These are phyloP conservation scores for Stramonita haemastoma DNA, from an alignment of 2,888 invertebrate species.

Conservation along the genomic window DNA sequence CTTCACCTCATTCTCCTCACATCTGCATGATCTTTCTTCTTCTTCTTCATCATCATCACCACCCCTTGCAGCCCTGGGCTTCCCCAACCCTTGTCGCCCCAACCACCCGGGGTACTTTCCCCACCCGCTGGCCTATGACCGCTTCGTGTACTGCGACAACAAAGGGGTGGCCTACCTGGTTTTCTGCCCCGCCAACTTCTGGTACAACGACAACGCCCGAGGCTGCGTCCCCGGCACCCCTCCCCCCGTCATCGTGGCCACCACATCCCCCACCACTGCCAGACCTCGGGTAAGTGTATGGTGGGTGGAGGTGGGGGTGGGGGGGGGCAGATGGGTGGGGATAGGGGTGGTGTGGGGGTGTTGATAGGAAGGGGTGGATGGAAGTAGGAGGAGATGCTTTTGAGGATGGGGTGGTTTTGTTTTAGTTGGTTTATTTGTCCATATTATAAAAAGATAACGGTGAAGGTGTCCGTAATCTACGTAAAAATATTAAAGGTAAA, in stretches of 20 bases:
- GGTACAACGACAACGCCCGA: slow-evolving; percentile 43
- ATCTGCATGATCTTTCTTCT: no score
- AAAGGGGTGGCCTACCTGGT: slow-evolving; percentile 40
- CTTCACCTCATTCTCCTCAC: no score
- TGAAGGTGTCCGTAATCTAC: no score
- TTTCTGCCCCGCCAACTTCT: slow-evolving; percentile 38
- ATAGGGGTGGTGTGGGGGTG: background rate
- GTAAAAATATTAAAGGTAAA: no score
- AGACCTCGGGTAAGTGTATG: background rate
- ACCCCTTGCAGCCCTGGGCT: slow-evolving; percentile 29
- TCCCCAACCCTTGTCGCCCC: slow-evolving; percentile 36
- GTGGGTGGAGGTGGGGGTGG: no score
- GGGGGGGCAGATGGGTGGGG: background rate
- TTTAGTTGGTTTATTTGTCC: no score
- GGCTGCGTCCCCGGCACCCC: slow-evolving; percentile 41
- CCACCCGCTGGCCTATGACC: slow-evolving; percentile 35
- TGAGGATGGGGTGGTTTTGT: no score
- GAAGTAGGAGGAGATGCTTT: no score
- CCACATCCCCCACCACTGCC: background rate
- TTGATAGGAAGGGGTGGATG: no score
- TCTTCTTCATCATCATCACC: no score
- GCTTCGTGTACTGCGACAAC: slow-evolving; percentile 44
- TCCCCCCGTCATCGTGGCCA: slow-evolving; percentile 17
- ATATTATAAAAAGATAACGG: no score
- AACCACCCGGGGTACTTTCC: slow-evolving; percentile 41